Base-by-base conservation (phyloP, 2,797 vertebrate genomes). In the Adelosebastes latens region DNA sequence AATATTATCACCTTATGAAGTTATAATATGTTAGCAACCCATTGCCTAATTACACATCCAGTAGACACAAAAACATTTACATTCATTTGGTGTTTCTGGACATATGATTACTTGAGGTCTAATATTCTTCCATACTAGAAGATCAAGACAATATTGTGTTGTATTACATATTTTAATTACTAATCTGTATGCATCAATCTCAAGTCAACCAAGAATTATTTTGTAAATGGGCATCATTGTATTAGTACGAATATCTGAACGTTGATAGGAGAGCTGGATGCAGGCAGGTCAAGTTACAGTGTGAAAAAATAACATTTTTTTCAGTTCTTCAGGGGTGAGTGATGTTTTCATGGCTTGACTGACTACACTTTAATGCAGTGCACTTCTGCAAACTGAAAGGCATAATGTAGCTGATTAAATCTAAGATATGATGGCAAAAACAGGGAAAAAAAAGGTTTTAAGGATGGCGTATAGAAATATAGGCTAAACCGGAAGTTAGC, bases 1-100 rank as follows among this genome's bases (percentile, higher is more conserved):
- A 78, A 55, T 80, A 55, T 83, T 75, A 74, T 78, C 74, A 77
- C 63, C 76, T 70, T 81, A 64, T 80, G 75, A 80, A 81, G 29
- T 24, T 46, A 20, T 53, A 72, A 73, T 64, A 32, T 63, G 76
- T 63, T 34, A 25, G 61, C 60, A 75, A 75, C 18, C 65, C 10
- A 27, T 49, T 60, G 20, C 24, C 53, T 69, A 58, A 77, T 75
- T 46, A 72, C 52, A 52, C 58, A 67, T 68, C 16, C 63, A 59
- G 9, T 24, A 68, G 49, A 68, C 68, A 60, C 39, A 66, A 25
- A 60, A 27, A 67, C 66, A 55, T 72, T 76, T 61, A n/a, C 36
- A 42, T 71, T 65, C 9, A 79, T 56, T 65, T 61, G 14, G 16
- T 74, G 59, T 77, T 77, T 76, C 52, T 32, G 52, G 46, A 52